A percentile compares a stretch with the other conserved stretches of the same genome.
Conservation (phyloP, 2,113 vertebrate genomes). For the Urocitellus parryii region DNA sequence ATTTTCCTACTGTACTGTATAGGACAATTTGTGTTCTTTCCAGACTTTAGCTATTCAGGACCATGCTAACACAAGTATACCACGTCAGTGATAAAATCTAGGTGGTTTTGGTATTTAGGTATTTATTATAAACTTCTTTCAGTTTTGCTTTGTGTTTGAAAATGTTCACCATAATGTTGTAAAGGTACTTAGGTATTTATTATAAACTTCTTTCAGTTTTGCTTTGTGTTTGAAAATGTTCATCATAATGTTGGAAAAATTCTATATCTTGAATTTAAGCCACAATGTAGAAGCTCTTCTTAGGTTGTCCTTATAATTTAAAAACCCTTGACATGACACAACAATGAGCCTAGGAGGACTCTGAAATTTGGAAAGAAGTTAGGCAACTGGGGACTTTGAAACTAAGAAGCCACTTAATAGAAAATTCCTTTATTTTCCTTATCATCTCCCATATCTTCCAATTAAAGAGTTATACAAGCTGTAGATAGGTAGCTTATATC, state of each 20-base stretch:
- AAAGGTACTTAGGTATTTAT: background rate
- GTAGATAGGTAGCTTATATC: no score
- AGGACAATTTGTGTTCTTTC: background rate
- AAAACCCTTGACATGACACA: background rate
- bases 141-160: no score
- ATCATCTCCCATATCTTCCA: background rate
- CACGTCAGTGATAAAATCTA: background rate
- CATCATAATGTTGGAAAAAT: background rate
- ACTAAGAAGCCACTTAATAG: background rate
- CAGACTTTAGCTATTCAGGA: background rate
- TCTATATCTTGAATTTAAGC: background rate
- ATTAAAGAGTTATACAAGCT: background rate
- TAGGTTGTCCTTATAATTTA: background rate
- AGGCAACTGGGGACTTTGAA: background rate
- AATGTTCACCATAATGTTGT: no score
- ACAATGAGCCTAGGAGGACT: background rate
- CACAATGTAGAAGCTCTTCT: background rate
- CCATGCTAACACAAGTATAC: background rate
- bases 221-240: background rate
- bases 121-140: no score
- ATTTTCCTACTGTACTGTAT: background rate
- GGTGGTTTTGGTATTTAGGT: background rate
- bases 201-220: background rate
- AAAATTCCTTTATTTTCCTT: background rate
- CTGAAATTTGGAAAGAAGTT: background rate